Evolutionary conservation across 2,888 invertebrate species (phyloP), one percentile per base, ranked within the genome.

Genomic region (Leptinotarsa tumamoca): DNA sequence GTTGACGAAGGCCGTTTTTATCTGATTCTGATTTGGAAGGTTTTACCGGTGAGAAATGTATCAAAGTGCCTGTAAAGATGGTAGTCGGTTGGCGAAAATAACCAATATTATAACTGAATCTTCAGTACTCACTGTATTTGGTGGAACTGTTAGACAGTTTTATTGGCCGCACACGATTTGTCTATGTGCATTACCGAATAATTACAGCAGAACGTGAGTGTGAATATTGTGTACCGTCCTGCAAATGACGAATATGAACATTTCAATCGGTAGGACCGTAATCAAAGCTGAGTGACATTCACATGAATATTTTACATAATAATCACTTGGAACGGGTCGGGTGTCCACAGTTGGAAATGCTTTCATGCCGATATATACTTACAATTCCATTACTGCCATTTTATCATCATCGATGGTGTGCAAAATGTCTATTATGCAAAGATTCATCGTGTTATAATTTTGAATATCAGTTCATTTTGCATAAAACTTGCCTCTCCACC

Each of bases 261-360:
- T 54, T 54, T 54, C 18, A 54, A 54, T 54, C 13, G 3, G 18
- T n/a, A 18, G 10, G 5, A 54, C 54, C 54, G 54, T 54, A 54
- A 54, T 54, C 54, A 54, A 18, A 54, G 18, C 54, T 54, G 54
- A 54, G 54, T 54, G 54, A 54, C 54, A 18, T 54, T 13, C 18
- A 54, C 54, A 54, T 54, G 54, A 54, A 54, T 54, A 54, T 54
- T 54, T 54, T 7, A 54, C 54, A 54, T 54, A 54, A 54, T 54
- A 54, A 54, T 54, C 54, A 54, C 54, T 18, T 54, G 54, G 54
- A 54, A 54, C 3, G 54, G 54, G 18, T 18, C 54, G 18, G 18
- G 4, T 54, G 18, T 18, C 54, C 10, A 43, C 43, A 43, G 10
- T 3, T 43, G 13, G 43, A 43, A 43, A 18, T 54, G 54, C 54